Conservation (phyloP, 2,888 invertebrate genomes). For the Chironomus riparius region DNA sequence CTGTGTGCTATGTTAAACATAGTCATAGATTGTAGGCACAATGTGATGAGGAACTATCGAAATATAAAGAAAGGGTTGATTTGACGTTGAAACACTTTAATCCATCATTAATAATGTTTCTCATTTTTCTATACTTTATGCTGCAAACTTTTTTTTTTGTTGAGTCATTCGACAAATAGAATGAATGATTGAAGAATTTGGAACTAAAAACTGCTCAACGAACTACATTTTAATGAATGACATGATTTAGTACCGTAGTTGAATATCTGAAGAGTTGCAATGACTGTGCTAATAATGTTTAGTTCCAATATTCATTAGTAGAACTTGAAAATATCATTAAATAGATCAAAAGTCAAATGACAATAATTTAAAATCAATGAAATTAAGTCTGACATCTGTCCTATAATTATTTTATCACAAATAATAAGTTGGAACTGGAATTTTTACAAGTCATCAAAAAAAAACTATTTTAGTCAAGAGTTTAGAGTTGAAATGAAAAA, state of each 20-base stretch:
- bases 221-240: too few species aligned
- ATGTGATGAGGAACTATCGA: too few species aligned
- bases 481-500: not conserved
- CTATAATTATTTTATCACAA: not conserved
- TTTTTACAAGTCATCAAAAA: not conserved
- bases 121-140: not conserved
- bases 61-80: conserved; percentile 21
- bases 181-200: not conserved
- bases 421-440: not conserved
- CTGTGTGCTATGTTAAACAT: not conserved
- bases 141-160: not conserved
- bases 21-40: too few species aligned
- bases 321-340: not conserved
- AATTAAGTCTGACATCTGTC: not conserved
- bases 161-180: conserved; percentile 22
- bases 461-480: not conserved
- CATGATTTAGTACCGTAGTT: too few species aligned
- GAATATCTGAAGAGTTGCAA: not conserved
- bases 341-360: not conserved
- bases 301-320: too few species aligned
- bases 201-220: not conserved
- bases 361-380: not conserved
- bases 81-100: conserved; percentile 22
- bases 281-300: not conserved
- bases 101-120: conserved; percentile 12